These are phyloP conservation scores for Ailurus styani DNA, from an alignment of 2,113 vertebrate species.

Conservation along the genomic window DNA sequence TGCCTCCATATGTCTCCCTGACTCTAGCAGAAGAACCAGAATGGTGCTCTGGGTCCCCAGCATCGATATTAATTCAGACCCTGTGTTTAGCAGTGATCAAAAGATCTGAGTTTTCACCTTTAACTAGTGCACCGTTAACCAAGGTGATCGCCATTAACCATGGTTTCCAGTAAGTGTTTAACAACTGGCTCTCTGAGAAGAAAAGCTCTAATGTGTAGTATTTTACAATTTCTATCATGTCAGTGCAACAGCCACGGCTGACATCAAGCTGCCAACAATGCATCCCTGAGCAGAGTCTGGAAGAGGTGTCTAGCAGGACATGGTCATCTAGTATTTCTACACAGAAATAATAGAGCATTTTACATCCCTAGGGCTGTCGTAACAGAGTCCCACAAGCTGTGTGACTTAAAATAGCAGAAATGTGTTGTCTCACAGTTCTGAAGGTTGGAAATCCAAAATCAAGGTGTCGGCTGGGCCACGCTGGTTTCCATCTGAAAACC, in stretches of 20 bases:
- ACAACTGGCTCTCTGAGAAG: not conserved
- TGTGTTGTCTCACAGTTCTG: not conserved
- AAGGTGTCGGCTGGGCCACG: not conserved
- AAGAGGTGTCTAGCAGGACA: not conserved
- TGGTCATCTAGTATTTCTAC: not conserved
- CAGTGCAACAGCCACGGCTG: not conserved
- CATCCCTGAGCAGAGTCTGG: not conserved
- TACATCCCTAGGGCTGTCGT: not conserved
- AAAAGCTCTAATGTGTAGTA: not conserved
- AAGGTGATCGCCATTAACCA: not conserved
- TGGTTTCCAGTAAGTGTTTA: not conserved
- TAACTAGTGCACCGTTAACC: too few relatives aligned
- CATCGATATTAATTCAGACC: not conserved
- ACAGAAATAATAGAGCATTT: not conserved
- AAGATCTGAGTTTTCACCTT: not conserved
- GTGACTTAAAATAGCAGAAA: not conserved
- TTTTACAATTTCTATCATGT: not conserved
- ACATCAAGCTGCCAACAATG: not conserved
- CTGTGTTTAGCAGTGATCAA: not conserved
- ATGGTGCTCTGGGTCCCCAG: not conserved
- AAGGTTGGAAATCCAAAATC: not conserved
- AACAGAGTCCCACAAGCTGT: not conserved
- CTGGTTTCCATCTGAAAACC: not conserved
- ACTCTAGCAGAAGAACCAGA: not conserved
- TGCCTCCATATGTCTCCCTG: not conserved